These are phyloP conservation scores for Axea sp. DNA, from an alignment of 2,888 invertebrate species.

Conservation along the genomic window DNA sequence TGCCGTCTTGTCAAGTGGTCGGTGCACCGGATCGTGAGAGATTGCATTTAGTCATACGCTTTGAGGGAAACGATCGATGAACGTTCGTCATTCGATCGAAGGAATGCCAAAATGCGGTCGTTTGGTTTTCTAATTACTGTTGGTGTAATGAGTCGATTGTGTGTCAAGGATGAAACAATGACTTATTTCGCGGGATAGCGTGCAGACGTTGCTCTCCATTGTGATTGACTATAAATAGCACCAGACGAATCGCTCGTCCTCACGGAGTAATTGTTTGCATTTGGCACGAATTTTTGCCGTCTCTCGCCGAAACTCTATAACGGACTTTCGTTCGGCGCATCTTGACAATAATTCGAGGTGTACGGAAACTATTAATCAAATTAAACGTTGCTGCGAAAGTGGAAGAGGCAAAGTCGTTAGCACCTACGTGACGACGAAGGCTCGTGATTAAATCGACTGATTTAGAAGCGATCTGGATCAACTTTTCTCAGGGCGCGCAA, in stretches of 20 bases:
- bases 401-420: slow-evolving; percentile 50
- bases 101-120: slow-evolving; percentile 2
- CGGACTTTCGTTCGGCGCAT: slow-evolving; percentile 21
- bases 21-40: slow-evolving; percentile 51
- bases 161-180: slow-evolving; percentile 28
- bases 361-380: slow-evolving; percentile 37
- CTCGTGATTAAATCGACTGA: slow-evolving; percentile 50
- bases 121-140: not conserved
- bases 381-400: slow-evolving; percentile 33
- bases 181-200: slow-evolving; percentile 21
- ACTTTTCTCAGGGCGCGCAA: slow-evolving; percentile 17
- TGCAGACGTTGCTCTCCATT: too few relatives aligned
- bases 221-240: not conserved
- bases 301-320: not conserved
- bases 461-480: slow-evolving; percentile 35
- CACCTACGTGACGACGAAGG: slow-evolving; percentile 40
- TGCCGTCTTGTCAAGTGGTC: slow-evolving; percentile 53
- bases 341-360: slow-evolving; percentile 40
- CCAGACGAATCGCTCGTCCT: not conserved
- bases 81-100: slow-evolving; percentile 24
- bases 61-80: slow-evolving; percentile 37
- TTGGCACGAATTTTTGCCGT: slow-evolving; percentile 1
- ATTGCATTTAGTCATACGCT: slow-evolving; percentile 42
- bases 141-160: slow-evolving; percentile 16
- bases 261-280: slow-evolving; percentile 1